These are phyloP conservation scores for Drosophila bifasciata DNA, from an alignment of 1,140 invertebrate genomes.

Conservation along the genomic window DNA sequence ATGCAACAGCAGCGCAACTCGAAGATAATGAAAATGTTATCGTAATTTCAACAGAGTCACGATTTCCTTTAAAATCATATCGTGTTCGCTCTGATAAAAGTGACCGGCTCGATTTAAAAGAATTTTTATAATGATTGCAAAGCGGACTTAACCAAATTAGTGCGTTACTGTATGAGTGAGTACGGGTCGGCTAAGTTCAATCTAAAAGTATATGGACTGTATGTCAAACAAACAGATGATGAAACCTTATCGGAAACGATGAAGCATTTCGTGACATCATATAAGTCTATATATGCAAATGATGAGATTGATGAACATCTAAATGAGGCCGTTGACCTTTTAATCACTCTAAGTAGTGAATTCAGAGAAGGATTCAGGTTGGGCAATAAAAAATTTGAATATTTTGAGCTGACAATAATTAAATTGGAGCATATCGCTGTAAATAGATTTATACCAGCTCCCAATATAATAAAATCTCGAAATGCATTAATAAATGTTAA, in stretches of 20 bases:
- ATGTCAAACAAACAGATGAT: too few relatives aligned
- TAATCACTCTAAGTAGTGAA: neutral
- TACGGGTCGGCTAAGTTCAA: too few relatives aligned
- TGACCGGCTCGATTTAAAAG: too few relatives aligned
- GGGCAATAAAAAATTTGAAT: neutral
- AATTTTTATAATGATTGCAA: too few relatives aligned
- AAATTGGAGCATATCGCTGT: neutral
- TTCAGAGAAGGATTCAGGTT: neutral
- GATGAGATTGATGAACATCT: neutral
- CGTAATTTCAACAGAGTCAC: too few relatives aligned
- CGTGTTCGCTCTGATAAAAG: too few relatives aligned
- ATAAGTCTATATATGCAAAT: neutral
- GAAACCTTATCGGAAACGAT: too few relatives aligned
- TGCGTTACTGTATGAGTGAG: too few relatives aligned
- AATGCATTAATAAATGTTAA: neutral
- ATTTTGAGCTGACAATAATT: neutral
- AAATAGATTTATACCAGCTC: neutral
- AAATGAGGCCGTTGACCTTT: neutral
- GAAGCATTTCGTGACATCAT: neutral
- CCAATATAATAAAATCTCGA: neutral
- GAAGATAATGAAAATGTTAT: neutral
- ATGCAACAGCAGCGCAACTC: neutral
- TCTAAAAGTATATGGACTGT: too few relatives aligned
- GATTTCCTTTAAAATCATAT: too few relatives aligned
- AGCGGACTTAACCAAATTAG: too few relatives aligned